These are phyloP conservation scores for Anadara kagoshimensis DNA, from an alignment of 1,140 invertebrate genomes.

Conservation along the genomic window DNA sequence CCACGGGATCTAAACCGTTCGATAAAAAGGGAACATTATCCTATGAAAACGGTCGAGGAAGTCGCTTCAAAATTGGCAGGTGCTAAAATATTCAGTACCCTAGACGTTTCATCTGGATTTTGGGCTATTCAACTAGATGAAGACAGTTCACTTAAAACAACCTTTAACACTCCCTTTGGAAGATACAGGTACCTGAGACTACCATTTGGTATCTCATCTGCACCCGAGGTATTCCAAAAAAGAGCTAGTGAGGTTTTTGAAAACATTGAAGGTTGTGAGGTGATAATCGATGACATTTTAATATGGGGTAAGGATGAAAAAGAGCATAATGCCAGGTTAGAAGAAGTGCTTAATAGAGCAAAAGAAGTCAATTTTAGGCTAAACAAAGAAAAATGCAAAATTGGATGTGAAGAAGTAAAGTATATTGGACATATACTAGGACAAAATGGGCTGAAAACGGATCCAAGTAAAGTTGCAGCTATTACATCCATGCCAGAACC, in stretches of 20 bases:
- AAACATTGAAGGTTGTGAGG: background rate
- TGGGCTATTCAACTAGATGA: slow-evolving; percentile 59
- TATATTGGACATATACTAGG: slow-evolving; percentile 60
- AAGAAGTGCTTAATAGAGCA: slow-evolving; percentile 66
- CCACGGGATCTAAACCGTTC: slow-evolving; percentile 30
- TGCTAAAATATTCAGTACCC: slow-evolving; percentile 43
- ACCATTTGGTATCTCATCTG: slow-evolving; percentile 29
- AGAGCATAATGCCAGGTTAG: slow-evolving; percentile 41
- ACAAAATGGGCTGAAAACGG: slow-evolving; percentile 64
- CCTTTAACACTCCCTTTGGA: slow-evolving; percentile 64
- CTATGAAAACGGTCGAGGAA: slow-evolving; percentile 32
- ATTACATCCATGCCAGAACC: slow-evolving; percentile 47
- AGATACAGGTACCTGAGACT: slow-evolving; percentile 33
- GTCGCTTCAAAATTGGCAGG: slow-evolving; percentile 22
- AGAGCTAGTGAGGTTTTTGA: slow-evolving; percentile 26
- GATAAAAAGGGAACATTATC: slow-evolving; percentile 33
- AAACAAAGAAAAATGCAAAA: slow-evolving; percentile 37
- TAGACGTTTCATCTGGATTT: slow-evolving; percentile 65
- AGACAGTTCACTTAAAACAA: slow-evolving; percentile 49
- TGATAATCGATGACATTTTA: slow-evolving; percentile 69
- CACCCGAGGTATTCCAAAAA: slow-evolving; percentile 24
- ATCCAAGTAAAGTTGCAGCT: slow-evolving; percentile 65
- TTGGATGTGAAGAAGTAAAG: slow-evolving; percentile 36
- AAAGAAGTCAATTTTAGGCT: slow-evolving; percentile 49
- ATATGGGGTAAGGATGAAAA: slow-evolving; percentile 28